Evolutionary conservation across 2,888 invertebrate genomes (phyloP).

Genomic region (Bellardia bayeri): DNA sequence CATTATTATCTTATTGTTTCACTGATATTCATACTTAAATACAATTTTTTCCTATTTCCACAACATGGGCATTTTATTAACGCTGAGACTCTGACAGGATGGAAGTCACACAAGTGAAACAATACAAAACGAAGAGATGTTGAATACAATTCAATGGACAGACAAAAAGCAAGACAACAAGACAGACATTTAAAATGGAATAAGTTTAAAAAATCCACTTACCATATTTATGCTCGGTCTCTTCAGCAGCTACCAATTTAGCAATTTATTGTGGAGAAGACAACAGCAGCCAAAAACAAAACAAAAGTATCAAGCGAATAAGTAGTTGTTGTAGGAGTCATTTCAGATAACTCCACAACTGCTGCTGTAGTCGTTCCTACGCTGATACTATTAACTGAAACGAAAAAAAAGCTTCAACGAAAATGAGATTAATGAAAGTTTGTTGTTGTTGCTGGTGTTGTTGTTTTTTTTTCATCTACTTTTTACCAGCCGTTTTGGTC

Average conservation of each 20-base stretch:
- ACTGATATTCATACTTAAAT: background rate
- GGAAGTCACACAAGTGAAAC: background rate
- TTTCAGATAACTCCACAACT: background rate
- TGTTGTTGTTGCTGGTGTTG: background rate
- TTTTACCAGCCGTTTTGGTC: background rate
- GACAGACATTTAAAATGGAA: background rate
- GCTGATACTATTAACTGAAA: background rate
- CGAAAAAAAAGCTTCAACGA: background rate
- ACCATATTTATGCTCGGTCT: background rate
- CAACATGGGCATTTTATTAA: background rate
- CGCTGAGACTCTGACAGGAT: background rate
- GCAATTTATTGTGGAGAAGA: background rate
- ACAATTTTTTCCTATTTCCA: background rate
- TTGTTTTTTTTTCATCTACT: background rate
- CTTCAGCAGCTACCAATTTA: background rate
- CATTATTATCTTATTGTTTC: background rate
- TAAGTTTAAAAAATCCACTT: background rate
- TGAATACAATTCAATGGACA: background rate
- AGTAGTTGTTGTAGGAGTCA: background rate
- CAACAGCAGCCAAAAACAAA: background rate
- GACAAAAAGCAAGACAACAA: background rate
- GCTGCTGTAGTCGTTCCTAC: background rate
- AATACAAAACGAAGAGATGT: background rate
- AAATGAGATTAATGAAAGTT: slow-evolving; percentile 14
- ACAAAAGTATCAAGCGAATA: background rate